Percentiles rank a stretch among this genome's conserved stretches.
These are phyloP conservation scores for Stichopus horrens DNA, from an alignment of 53 echinoderm and acorn worm genomes.

Conservation along the genomic window DNA sequence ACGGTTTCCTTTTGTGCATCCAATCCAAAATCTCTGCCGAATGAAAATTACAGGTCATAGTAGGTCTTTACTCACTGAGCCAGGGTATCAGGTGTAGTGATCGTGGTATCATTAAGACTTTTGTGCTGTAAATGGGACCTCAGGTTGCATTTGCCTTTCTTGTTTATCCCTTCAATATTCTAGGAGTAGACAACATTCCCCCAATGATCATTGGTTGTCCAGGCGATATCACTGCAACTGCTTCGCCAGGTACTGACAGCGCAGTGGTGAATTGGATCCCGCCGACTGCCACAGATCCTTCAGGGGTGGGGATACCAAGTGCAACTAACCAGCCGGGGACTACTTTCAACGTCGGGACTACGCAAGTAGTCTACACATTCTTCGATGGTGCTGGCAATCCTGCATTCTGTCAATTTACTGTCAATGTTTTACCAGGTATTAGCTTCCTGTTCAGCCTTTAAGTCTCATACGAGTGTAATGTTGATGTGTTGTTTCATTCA, in stretches of 20 bases:
- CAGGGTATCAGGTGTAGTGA: too few species aligned
- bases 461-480: too few species aligned
- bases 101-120: too few species aligned
- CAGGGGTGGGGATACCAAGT: not conserved
- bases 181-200: not conserved
- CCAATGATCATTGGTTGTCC: not conserved
- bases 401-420: slow-evolving; percentile 2
- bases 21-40: too few species aligned
- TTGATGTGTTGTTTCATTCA: too few species aligned
- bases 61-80: too few species aligned
- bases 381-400: slow-evolving; percentile 25
- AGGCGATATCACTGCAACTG: not conserved
- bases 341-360: not conserved
- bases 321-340: not conserved
- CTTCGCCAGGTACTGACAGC: slow-evolving; percentile 1
- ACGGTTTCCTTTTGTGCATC: too few species aligned
- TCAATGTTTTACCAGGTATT: not conserved
- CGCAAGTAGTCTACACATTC: slow-evolving; percentile 18
- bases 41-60: too few species aligned
- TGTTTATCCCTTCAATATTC: too few species aligned
- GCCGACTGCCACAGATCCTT: slow-evolving; percentile 15
- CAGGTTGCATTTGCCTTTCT: too few species aligned
- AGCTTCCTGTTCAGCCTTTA: too few species aligned
- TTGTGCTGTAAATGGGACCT: too few species aligned
- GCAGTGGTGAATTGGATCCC: slow-evolving; percentile 8